These are phyloP conservation scores for Drosophila parthenogenetica DNA, from an alignment of 2,888 invertebrate genomes.

Conservation along the genomic window DNA sequence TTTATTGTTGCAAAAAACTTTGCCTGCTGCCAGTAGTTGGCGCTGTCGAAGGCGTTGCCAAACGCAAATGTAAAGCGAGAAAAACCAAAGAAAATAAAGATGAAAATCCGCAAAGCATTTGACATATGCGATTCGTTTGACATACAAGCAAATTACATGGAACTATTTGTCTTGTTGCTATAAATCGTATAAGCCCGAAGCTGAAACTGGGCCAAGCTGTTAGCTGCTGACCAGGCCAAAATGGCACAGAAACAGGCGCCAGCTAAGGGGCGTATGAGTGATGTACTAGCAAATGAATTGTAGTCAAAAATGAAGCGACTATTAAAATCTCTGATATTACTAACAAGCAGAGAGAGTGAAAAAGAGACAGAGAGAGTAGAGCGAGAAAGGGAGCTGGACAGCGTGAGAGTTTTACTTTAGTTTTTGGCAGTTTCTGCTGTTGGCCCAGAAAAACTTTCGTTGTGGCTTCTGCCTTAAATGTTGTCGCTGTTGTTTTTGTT, in stretches of 20 bases:
- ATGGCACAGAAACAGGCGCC: conserved; percentile 22
- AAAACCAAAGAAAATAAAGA: conserved; percentile 30
- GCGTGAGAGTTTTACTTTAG: conserved; percentile 40
- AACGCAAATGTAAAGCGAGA: conserved; percentile 14
- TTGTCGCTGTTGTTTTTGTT: conserved; percentile 32
- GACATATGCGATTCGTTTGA: conserved; percentile 77
- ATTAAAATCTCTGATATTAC: conserved; percentile 47
- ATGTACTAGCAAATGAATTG: conserved; percentile 45
- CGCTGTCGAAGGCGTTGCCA: conserved; percentile 30
- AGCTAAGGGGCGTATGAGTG: conserved; percentile 39
- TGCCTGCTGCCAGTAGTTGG: conserved; percentile 35
- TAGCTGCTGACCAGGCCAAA: conserved; percentile 17
- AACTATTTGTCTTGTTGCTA: conserved; percentile 72
- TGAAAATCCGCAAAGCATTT: conserved; percentile 57
- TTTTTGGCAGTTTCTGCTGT: conserved; percentile 49
- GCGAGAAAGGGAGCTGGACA: conserved; percentile 9
- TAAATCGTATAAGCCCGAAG: conserved; percentile 67
- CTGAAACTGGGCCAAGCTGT: conserved; percentile 1
- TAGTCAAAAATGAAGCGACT: conserved; percentile 36
- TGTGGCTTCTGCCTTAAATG: conserved; percentile 36
- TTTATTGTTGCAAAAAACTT: conserved; percentile 71
- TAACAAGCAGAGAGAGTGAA: neutral
- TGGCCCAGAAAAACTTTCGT: conserved; percentile 58
- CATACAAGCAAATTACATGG: conserved; percentile 75
- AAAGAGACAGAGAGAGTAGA: neutral